These are phyloP conservation scores for Ameiurus melas DNA, from an alignment of 2,113 vertebrate genomes.

Conservation along the genomic window DNA sequence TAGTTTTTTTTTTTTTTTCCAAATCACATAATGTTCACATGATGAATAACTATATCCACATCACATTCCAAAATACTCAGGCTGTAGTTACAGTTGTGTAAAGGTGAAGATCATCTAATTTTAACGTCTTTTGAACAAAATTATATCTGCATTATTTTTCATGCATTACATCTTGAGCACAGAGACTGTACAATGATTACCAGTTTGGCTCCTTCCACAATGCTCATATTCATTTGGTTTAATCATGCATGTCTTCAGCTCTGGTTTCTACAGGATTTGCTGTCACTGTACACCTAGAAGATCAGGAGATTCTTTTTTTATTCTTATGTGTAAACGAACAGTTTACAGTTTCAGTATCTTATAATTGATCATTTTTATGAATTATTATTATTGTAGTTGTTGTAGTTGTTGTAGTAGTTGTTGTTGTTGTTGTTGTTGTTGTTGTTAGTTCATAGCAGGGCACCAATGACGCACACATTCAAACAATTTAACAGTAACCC, in stretches of 20 bases:
- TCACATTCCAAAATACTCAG: background rate
- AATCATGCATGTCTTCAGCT: constrained; percentile 45
- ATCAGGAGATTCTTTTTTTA: background rate
- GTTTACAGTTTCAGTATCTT: background rate
- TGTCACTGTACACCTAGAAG: background rate
- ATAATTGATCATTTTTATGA: background rate
- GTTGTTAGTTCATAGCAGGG: background rate
- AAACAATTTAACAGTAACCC: background rate
- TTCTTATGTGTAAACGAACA: background rate
- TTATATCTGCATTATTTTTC: background rate
- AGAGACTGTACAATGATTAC: constrained; percentile 18
- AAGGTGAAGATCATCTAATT: background rate
- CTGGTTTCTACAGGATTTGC: constrained; percentile 33
- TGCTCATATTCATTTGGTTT: constrained; percentile 47
- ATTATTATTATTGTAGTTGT: background rate
- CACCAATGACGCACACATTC: background rate
- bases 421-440: background rate
- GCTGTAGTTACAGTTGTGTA: background rate
- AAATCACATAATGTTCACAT: background rate
- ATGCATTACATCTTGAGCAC: background rate
- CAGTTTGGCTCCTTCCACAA: constrained; percentile 33
- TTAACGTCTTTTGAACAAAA: background rate
- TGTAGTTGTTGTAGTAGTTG: background rate
- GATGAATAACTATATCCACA: background rate
- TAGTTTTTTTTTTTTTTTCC: background rate